Conservation (phyloP, 2,113 vertebrate genomes). For the Meriones unguiculatus region DNA sequence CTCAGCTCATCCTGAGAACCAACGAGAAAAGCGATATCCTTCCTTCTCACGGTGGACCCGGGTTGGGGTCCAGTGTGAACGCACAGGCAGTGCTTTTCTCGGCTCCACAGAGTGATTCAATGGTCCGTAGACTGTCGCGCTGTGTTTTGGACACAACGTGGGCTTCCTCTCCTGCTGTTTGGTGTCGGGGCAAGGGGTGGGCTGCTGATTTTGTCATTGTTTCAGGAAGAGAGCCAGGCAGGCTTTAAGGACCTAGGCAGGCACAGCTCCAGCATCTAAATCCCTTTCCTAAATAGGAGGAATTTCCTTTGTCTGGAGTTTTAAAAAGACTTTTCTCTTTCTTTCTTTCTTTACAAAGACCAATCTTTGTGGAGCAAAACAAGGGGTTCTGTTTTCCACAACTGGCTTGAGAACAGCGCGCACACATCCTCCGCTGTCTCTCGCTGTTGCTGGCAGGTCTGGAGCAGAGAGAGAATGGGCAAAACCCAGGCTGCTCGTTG, state of each 20-base stretch:
- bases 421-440: neutral
- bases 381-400: slow-evolving; percentile 56
- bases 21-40: neutral
- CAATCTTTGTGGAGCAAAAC: slow-evolving; percentile 42
- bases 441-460: slow-evolving; percentile 70
- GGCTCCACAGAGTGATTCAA: fast-evolving
- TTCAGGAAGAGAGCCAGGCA: neutral
- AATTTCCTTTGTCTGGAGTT: slow-evolving; percentile 66
- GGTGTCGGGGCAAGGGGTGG: neutral
- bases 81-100: neutral
- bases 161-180: neutral
- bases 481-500: neutral
- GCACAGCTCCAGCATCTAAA: slow-evolving; percentile 38
- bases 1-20: neutral
- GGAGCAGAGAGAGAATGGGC: slow-evolving; percentile 59
- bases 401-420: neutral
- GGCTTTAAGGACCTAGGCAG: slow-evolving; percentile 11
- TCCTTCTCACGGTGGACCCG: neutral
- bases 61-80: neutral
- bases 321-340: slow-evolving; percentile 19
- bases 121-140: fast-evolving
- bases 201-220: neutral
- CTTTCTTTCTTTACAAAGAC: slow-evolving; percentile 22
- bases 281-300: slow-evolving; percentile 21
- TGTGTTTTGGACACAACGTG: neutral